Conservation (phyloP, 2,888 invertebrate species). For the Geophilus truncorum region DNA sequence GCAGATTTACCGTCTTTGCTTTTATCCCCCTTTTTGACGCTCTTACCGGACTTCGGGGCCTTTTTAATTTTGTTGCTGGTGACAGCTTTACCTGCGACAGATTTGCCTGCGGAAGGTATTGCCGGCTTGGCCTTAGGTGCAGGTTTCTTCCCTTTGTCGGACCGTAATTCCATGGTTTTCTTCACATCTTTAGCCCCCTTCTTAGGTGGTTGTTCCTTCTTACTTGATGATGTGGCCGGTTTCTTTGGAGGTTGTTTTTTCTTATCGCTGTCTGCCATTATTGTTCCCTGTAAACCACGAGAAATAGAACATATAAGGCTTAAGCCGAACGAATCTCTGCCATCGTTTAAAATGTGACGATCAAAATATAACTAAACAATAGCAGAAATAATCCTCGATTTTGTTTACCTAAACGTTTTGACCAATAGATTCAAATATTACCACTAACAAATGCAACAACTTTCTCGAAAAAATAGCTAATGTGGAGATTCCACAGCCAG, state of each 20-base stretch:
- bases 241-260: constrained; percentile 38
- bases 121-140: constrained; percentile 23
- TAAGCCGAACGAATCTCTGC: not conserved
- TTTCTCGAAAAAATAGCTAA: too few relatives aligned
- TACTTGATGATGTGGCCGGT: constrained; percentile 40
- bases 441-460: too few relatives aligned
- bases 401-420: too few relatives aligned
- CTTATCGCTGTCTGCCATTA: not conserved
- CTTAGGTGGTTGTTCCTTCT: constrained; percentile 34
- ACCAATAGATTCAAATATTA: too few relatives aligned
- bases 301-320: not conserved
- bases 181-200: constrained; percentile 25
- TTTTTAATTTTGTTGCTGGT: not conserved
- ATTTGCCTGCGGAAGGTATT: constrained; percentile 37
- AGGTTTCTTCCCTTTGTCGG: constrained; percentile 34
- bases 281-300: not conserved
- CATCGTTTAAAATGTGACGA: not conserved
- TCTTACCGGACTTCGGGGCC: not conserved
- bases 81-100: constrained; percentile 32
- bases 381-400: not conserved
- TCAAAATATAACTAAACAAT: not conserved
- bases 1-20: not conserved
- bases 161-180: constrained; percentile 14
- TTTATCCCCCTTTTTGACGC: not conserved
- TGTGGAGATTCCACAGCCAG: too few relatives aligned